A percentile compares a stretch with the other conserved stretches of the same genome.
phyloP scores from a whole-genome alignment of 1,140 invertebrate species.

The Hesperophylax magnus region DNA sequence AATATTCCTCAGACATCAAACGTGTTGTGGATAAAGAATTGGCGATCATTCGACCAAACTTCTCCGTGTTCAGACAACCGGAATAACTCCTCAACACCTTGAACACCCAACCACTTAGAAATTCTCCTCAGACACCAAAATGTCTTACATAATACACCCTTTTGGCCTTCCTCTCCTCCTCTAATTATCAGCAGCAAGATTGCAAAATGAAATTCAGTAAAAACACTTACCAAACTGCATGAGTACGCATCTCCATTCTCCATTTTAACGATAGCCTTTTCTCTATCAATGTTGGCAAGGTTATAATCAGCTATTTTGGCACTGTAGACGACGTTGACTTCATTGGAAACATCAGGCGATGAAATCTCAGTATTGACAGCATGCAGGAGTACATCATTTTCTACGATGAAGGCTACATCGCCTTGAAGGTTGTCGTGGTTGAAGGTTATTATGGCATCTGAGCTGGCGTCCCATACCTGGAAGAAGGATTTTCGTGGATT shows the following conservation, averaged over 20 bases:
- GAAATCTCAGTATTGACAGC: constrained; percentile 74
- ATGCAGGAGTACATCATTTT: constrained; percentile 90
- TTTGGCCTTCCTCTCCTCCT: too few relatives aligned
- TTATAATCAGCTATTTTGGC: constrained; percentile 70
- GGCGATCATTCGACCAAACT: too few relatives aligned
- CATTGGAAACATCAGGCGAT: constrained; percentile 53
- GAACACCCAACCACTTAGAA: too few relatives aligned
- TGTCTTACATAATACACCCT: too few relatives aligned
- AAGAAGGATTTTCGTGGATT: constrained; percentile 60
- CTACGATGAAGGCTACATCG: constrained; percentile 92
- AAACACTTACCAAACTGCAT: constrained; percentile 74
- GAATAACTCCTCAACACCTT: too few relatives aligned
- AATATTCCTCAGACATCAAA: too few relatives aligned
- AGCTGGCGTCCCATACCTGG: constrained; percentile 93
- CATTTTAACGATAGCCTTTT: constrained; percentile 48
- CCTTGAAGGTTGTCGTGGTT: constrained; percentile 80
- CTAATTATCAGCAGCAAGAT: too few relatives aligned
- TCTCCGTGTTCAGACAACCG: too few relatives aligned
- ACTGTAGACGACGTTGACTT: constrained; percentile 68
- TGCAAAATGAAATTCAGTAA: background rate
- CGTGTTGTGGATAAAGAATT: too few relatives aligned
- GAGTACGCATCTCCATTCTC: constrained; percentile 63
- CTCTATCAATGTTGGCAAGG: constrained; percentile 62
- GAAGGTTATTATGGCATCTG: constrained; percentile 90
- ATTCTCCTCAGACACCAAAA: too few relatives aligned